phyloP scores from a whole-genome alignment of 2,888 invertebrate species.

The Trichopoda pennipes region DNA sequence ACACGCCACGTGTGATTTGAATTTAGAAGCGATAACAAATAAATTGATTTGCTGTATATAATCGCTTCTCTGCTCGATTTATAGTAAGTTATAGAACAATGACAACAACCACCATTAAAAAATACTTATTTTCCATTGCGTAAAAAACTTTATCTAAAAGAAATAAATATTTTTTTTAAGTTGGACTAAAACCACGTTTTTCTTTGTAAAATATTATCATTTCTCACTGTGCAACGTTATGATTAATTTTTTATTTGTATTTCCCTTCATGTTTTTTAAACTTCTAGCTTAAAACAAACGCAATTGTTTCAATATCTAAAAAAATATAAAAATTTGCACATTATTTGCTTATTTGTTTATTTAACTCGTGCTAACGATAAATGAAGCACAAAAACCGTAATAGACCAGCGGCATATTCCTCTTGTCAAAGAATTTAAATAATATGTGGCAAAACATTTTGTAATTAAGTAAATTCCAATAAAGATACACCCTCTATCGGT shows the following conservation, averaged over 20 bases:
- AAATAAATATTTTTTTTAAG: too few relatives aligned
- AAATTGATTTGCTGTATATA: too few relatives aligned
- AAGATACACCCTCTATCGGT: conserved; percentile 32
- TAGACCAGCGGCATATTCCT: conserved; percentile 25
- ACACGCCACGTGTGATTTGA: too few relatives aligned
- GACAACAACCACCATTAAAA: too few relatives aligned
- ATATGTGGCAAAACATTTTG: conserved; percentile 12
- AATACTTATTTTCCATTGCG: too few relatives aligned
- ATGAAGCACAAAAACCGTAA: conserved; percentile 21
- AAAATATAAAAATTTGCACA: conserved; percentile 1
- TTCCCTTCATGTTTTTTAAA: neutral
- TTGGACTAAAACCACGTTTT: too few relatives aligned
- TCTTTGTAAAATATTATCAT: too few relatives aligned
- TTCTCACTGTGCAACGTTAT: neutral
- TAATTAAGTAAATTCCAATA: conserved; percentile 16
- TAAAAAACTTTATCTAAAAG: too few relatives aligned
- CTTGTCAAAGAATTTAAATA: conserved; percentile 45
- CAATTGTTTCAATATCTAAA: conserved; percentile 13
- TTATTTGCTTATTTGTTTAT: conserved; percentile 7
- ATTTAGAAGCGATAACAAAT: too few relatives aligned
- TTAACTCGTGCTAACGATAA: conserved; percentile 17
- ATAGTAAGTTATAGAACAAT: too few relatives aligned
- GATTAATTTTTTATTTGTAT: neutral
- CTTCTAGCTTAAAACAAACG: neutral
- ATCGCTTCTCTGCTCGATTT: too few relatives aligned